Evolutionary conservation across 2,888 invertebrate species (phyloP).

Genomic region (Apotomis turbidana): DNA sequence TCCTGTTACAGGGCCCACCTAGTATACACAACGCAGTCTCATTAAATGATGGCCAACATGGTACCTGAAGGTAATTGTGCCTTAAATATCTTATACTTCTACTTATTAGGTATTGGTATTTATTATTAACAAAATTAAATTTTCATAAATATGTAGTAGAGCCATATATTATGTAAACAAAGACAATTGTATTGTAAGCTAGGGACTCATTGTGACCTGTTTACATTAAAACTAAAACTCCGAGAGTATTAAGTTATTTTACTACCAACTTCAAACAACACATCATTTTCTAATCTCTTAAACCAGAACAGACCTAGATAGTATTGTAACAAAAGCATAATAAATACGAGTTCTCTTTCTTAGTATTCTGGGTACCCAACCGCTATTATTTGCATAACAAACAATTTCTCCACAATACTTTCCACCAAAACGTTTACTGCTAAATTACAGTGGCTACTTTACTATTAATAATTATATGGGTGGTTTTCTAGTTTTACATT

Average conservation of each 20-base stretch:
- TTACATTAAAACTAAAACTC: too few relatives aligned
- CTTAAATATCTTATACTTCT: not conserved
- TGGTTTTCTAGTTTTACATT: not conserved
- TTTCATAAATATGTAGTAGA: too few relatives aligned
- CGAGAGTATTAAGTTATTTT: too few relatives aligned
- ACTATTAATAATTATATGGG: too few relatives aligned
- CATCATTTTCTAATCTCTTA: not conserved
- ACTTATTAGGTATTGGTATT: too few relatives aligned
- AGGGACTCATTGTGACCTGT: too few relatives aligned
- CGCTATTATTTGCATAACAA: conserved; percentile 8
- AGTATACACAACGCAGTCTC: not conserved
- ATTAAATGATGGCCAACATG: not conserved
- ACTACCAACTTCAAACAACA: too few relatives aligned
- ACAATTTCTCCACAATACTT: not conserved
- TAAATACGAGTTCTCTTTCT: not conserved
- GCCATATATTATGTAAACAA: too few relatives aligned
- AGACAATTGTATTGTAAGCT: too few relatives aligned
- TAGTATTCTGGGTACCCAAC: not conserved
- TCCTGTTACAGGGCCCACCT: too few relatives aligned
- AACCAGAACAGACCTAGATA: not conserved
- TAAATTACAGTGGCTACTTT: too few relatives aligned
- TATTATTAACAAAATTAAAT: too few relatives aligned
- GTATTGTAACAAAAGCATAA: conserved; percentile 5
- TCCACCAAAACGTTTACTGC: not conserved
- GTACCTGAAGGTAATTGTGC: not conserved